phyloP scores from a whole-genome alignment of 2,797 vertebrate genomes.

The Anguilla marmorata region DNA sequence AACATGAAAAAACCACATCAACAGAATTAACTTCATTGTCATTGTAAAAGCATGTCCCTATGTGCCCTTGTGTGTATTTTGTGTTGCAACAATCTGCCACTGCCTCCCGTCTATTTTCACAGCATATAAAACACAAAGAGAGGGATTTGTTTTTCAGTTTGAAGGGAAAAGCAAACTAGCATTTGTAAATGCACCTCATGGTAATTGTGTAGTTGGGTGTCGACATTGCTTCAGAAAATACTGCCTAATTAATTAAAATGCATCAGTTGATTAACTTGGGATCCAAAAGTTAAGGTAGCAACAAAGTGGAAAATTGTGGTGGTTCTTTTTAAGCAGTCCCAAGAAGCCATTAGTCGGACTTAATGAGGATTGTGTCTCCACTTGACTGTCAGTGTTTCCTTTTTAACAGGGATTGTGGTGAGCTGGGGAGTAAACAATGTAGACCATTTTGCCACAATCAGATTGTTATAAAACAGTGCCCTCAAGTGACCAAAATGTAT shows the following conservation, averaged over 20 bases:
- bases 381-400: background rate
- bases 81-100: too few species aligned
- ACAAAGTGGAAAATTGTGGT: background rate
- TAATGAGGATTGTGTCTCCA: background rate
- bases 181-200: too few species aligned
- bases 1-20: background rate
- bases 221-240: too few species aligned
- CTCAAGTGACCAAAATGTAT: slow-evolving; percentile 8
- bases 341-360: background rate
- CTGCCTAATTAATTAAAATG: too few species aligned
- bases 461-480: background rate
- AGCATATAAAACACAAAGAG: too few species aligned
- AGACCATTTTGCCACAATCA: background rate
- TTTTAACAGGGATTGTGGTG: background rate
- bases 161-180: too few species aligned
- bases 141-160: too few species aligned
- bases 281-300: background rate
- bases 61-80: background rate
- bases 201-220: too few species aligned
- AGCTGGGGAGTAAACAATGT: background rate
- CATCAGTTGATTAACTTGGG: too few species aligned
- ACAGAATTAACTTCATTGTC: background rate
- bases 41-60: background rate
- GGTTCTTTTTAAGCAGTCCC: background rate
- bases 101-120: too few species aligned